These are phyloP conservation scores for Phalacrocorax brasilianus DNA, from an alignment of 2,113 vertebrate species.

Conservation along the genomic window DNA sequence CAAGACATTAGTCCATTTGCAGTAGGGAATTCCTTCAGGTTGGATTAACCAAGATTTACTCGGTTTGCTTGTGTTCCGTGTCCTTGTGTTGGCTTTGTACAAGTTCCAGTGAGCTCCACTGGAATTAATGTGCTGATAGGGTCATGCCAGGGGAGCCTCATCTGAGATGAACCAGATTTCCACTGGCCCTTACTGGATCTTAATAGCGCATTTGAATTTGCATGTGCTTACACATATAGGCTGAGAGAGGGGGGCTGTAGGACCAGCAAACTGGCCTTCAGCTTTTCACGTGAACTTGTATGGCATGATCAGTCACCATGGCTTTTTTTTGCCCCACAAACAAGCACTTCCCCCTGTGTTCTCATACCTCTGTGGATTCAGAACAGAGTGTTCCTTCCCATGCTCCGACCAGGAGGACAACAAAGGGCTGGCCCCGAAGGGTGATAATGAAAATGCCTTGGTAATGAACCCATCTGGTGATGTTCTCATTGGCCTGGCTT, in stretches of 20 bases:
- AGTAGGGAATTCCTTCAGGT: not conserved
- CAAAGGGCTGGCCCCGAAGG: conserved; percentile 55
- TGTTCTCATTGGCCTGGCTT: conserved; percentile 53
- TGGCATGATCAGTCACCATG: not conserved
- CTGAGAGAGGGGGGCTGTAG: not conserved
- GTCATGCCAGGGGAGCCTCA: not conserved
- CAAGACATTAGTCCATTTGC: not conserved
- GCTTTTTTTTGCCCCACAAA: conserved; percentile 44
- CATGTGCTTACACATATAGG: not conserved
- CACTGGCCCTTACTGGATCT: not conserved
- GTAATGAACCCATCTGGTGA: conserved; percentile 62
- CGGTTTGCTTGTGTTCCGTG: not conserved
- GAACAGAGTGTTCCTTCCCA: conserved; percentile 72
- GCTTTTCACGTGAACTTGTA: not conserved
- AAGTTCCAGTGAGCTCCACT: not conserved
- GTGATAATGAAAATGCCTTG: conserved; percentile 41
- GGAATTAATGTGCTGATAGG: conserved; percentile 3
- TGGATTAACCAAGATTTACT: not conserved
- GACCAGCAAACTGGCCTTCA: not conserved
- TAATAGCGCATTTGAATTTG: not conserved
- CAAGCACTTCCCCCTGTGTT: conserved; percentile 38
- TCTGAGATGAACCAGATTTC: not conserved
- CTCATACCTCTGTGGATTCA: conserved; percentile 22
- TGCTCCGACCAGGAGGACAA: conserved; percentile 48
- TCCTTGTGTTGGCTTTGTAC: not conserved